Conservation (phyloP, 2,113 vertebrate species). For the Pipa parva region DNA sequence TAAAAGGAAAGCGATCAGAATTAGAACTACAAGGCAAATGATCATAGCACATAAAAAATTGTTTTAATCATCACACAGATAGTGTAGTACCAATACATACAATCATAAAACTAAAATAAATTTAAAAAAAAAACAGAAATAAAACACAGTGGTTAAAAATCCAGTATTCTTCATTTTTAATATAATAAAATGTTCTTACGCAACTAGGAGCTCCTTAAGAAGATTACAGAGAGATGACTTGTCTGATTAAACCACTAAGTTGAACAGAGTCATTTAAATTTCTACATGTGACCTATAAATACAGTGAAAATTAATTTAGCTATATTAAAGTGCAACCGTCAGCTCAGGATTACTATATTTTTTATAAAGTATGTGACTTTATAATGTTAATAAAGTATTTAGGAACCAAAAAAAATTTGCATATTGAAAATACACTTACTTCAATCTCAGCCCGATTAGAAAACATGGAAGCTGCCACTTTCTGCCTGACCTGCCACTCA, state of each 20-base stretch:
- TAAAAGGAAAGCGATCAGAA: constrained; percentile 37
- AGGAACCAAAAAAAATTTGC: too few species aligned
- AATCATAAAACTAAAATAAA: background rate
- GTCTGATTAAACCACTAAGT: background rate
- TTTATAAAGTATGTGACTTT: too few species aligned
- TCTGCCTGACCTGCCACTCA: too few species aligned
- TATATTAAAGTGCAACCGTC: too few species aligned
- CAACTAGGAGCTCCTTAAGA: constrained; percentile 50
- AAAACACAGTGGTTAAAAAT: constrained; percentile 32
- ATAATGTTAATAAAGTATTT: too few species aligned
- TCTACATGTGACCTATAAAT: too few species aligned
- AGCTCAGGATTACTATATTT: too few species aligned
- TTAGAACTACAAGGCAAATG: constrained; percentile 36
- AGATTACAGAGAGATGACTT: constrained; percentile 47
- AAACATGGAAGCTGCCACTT: too few species aligned
- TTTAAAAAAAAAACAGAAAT: background rate
- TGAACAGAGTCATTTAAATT: background rate
- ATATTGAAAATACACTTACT: too few species aligned
- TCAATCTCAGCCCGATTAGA: too few species aligned
- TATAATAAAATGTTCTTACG: constrained; percentile 45
- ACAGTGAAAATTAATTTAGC: background rate
- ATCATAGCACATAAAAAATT: background rate
- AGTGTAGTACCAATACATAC: background rate
- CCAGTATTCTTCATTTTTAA: constrained; percentile 5
- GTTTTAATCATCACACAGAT: background rate